phyloP scores from a whole-genome alignment of 1,140 invertebrate genomes.

The Drosophila biarmipes region DNA sequence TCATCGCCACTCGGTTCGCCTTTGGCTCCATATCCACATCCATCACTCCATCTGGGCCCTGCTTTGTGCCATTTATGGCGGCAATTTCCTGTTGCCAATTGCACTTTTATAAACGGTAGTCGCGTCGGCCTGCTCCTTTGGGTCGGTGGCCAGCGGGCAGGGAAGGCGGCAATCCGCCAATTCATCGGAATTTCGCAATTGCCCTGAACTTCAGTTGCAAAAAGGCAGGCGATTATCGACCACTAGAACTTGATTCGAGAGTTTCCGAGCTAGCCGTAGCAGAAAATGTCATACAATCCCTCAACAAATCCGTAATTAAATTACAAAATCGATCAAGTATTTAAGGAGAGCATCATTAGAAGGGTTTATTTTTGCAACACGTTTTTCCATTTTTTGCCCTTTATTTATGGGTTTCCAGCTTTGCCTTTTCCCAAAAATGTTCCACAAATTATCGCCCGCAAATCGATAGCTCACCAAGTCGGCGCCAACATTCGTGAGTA shows the following conservation, averaged over 20 bases:
- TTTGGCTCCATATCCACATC: constrained; percentile 6
- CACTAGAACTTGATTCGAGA: too few relatives aligned
- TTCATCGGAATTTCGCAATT: constrained; percentile 20
- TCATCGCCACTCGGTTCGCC: constrained; percentile 7
- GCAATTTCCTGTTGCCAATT: constrained; percentile 79
- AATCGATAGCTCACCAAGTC: constrained; percentile 19
- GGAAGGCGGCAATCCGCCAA: constrained; percentile 23
- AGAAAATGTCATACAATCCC: background rate
- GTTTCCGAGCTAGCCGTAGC: background rate
- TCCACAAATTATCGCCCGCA: constrained; percentile 11
- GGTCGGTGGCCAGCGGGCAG: constrained; percentile 8
- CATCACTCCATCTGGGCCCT: constrained; percentile 40
- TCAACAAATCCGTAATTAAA: background rate
- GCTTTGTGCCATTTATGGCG: constrained; percentile 70
- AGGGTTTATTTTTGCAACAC: background rate
- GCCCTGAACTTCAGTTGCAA: constrained; percentile 14
- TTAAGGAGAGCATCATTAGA: background rate
- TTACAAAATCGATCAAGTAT: background rate
- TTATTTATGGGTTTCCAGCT: background rate
- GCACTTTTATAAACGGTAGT: constrained; percentile 79
- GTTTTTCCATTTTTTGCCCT: background rate
- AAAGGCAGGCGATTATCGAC: constrained; percentile 1
- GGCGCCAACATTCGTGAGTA: constrained; percentile 19
- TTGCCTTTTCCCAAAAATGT: background rate
- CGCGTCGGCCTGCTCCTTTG: constrained; percentile 10